A percentile compares a stretch with the other conserved stretches of the same genome.
phyloP scores from a whole-genome alignment of 1,140 invertebrate species.

The Triops cancriformis region DNA sequence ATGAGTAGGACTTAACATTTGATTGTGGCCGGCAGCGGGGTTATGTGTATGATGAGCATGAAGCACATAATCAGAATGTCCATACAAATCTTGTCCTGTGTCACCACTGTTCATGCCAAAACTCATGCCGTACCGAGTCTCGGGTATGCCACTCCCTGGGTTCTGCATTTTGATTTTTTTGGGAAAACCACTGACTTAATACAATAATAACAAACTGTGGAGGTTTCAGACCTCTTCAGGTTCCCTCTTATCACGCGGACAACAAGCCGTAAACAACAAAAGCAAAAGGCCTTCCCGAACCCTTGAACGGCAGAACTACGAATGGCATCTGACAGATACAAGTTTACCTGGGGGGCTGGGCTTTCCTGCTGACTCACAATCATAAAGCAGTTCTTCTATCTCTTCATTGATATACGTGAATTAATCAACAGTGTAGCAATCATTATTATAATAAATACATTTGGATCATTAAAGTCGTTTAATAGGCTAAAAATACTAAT shows the following conservation, averaged over 20 bases:
- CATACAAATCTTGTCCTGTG: slow-evolving; percentile 26
- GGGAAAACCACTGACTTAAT: background rate
- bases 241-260: background rate
- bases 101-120: slow-evolving; percentile 21
- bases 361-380: slow-evolving; percentile 5
- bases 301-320: background rate
- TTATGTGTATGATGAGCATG: background rate
- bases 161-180: slow-evolving; percentile 25
- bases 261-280: slow-evolving; percentile 6
- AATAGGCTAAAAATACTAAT: background rate
- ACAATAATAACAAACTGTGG: background rate
- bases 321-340: background rate
- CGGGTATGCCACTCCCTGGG: slow-evolving; percentile 26
- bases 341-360: background rate
- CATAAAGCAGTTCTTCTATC: background rate
- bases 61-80: slow-evolving; percentile 20
- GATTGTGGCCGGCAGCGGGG: background rate
- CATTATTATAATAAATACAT: background rate
- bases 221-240: background rate
- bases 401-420: background rate
- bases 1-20: slow-evolving; percentile 8
- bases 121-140: slow-evolving; percentile 25
- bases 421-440: background rate
- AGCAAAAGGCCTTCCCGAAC: background rate
- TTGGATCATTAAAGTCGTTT: background rate